Conservation (phyloP, 2,888 invertebrate species). For the Conus canariensis region DNA sequence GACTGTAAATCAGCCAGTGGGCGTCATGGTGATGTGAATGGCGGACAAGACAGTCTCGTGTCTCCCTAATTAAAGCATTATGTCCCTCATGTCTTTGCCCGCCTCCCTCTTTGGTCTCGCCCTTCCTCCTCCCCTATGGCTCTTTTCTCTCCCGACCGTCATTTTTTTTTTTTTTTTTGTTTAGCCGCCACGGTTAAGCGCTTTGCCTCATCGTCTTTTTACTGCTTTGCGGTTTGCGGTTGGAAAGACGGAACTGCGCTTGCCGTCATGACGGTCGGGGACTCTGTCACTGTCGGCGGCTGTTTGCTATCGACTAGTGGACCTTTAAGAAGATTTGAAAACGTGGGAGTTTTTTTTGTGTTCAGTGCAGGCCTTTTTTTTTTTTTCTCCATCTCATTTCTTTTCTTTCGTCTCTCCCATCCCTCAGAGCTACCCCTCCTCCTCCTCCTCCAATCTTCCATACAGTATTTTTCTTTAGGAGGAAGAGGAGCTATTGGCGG, state of each 20-base stretch:
- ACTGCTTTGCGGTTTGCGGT: conserved; percentile 37
- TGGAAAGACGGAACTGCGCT: conserved; percentile 28
- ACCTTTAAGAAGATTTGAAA: conserved; percentile 8
- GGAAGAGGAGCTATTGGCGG: too few species aligned
- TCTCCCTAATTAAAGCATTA: conserved; percentile 38
- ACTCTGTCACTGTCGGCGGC: neutral
- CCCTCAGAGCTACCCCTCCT: too few species aligned
- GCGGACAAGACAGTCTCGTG: conserved; percentile 24
- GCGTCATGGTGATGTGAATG: neutral
- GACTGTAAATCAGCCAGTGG: conserved; percentile 21
- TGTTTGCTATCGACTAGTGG: neutral
- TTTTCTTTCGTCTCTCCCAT: neutral
- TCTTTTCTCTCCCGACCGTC: neutral
- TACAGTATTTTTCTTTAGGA: too few species aligned
- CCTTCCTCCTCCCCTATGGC: neutral
- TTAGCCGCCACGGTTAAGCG: neutral
- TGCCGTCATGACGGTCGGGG: neutral
- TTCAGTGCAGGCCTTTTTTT: neutral
- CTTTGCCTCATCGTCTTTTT: conserved; percentile 31
- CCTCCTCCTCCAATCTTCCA: too few species aligned
- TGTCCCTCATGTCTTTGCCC: conserved; percentile 9
- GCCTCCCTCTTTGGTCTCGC: neutral
- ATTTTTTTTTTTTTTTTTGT: neutral
- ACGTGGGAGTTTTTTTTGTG: neutral
- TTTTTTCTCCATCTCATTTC: neutral